phyloP scores from a whole-genome alignment of 1,140 invertebrate species.

The Maconellicoccus hirsutus region DNA sequence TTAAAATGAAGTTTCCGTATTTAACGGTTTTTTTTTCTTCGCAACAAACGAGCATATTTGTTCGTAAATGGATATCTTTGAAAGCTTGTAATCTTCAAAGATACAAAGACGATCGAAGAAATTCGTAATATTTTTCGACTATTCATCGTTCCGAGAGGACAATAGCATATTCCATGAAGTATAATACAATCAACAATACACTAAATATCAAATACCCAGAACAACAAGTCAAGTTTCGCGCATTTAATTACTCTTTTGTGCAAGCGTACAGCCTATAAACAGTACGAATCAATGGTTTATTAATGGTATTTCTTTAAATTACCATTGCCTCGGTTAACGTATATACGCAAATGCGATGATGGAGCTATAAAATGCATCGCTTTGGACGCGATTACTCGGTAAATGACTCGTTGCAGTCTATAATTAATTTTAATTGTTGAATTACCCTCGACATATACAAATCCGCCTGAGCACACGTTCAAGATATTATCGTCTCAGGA shows the following conservation, averaged over 20 bases:
- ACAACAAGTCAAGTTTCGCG: neutral
- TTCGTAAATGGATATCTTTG: no score
- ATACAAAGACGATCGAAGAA: no score
- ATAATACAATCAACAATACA: neutral
- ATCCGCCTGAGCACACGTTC: neutral
- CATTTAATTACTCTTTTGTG: neutral
- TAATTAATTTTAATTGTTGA: conserved; percentile 3
- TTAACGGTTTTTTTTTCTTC: no score
- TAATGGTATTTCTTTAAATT: neutral
- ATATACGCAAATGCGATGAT: neutral
- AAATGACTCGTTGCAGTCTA: neutral
- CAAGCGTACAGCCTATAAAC: neutral
- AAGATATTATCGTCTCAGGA: neutral
- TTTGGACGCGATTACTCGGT: neutral
- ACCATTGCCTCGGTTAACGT: neutral
- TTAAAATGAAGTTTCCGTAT: no score
- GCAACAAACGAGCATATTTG: no score
- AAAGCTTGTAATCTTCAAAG: no score
- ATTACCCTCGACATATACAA: neutral
- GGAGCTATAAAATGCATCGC: neutral
- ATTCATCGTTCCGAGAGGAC: neutral
- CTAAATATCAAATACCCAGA: neutral
- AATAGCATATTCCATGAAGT: neutral
- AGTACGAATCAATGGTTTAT: neutral
- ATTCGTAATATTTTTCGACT: no score